A percentile compares a stretch with the other conserved stretches of the same genome.
Conservation (phyloP, 2,797 vertebrate genomes). For the Pempheris klunzingeri region DNA sequence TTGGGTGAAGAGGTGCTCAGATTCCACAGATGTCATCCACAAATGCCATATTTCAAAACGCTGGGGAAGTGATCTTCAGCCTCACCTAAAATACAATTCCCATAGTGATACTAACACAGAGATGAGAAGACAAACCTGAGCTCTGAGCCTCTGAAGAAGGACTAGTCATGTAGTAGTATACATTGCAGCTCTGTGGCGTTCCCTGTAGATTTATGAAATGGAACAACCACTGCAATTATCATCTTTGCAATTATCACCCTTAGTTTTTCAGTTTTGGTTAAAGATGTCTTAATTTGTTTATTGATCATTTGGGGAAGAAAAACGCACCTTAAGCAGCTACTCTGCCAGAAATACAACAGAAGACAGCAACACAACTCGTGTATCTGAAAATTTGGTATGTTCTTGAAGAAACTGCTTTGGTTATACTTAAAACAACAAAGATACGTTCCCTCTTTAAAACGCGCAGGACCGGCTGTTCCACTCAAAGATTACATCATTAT, state of each 20-base stretch:
- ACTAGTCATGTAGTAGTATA: neutral
- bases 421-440: neutral
- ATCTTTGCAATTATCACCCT: too few species aligned
- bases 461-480: neutral
- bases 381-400: neutral
- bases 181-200: neutral
- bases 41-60: conserved; percentile 58
- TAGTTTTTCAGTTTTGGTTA: neutral
- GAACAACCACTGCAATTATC: neutral
- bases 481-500: neutral
- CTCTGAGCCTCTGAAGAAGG: conserved; percentile 30
- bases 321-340: neutral
- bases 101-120: conserved; percentile 46
- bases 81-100: conserved; percentile 63
- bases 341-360: neutral
- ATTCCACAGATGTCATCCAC: conserved; percentile 64
- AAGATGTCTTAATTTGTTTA: neutral
- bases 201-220: conserved; percentile 11
- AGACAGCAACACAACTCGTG: neutral
- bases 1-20: conserved; percentile 63
- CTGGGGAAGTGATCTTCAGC: conserved; percentile 56
- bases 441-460: neutral
- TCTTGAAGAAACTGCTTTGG: neutral
- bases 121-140: conserved; percentile 36
- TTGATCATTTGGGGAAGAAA: neutral